Conservation (phyloP, 2,113 vertebrate species). For the Petromus typicus region DNA sequence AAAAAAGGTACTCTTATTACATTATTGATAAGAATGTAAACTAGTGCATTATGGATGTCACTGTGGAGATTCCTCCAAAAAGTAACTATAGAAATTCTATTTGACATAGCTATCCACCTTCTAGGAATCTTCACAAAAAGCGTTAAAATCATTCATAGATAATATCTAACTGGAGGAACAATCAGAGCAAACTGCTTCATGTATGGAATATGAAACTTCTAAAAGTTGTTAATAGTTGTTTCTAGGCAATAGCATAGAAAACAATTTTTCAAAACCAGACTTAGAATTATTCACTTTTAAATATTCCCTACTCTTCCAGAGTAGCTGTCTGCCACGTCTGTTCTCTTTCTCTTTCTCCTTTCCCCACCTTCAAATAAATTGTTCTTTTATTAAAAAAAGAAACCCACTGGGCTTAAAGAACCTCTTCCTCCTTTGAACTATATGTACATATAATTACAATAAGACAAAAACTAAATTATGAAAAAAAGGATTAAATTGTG, state of each 20-base stretch:
- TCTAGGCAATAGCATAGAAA: background rate
- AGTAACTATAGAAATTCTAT: background rate
- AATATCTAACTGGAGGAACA: background rate
- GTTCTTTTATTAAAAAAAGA: background rate
- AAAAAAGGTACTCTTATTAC: background rate
- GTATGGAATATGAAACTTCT: background rate
- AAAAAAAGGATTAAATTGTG: background rate
- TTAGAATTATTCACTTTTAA: background rate
- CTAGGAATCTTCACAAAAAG: background rate
- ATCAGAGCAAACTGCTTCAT: background rate
- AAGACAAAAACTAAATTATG: background rate
- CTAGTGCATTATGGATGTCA: background rate
- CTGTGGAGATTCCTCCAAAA: background rate
- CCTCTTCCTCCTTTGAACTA: background rate
- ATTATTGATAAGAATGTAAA: background rate
- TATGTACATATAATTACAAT: background rate
- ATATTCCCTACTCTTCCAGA: background rate
- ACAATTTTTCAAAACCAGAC: background rate
- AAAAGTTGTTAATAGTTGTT: background rate
- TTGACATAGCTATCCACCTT: background rate
- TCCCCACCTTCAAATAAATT: background rate
- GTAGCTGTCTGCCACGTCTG: background rate
- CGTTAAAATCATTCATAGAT: background rate
- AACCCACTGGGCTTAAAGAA: background rate
- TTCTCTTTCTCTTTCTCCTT: background rate